A percentile compares a stretch with the other conserved stretches of the same genome.
These are phyloP conservation scores for Mus pahari DNA, from an alignment of 2,113 vertebrate species.

Conservation along the genomic window DNA sequence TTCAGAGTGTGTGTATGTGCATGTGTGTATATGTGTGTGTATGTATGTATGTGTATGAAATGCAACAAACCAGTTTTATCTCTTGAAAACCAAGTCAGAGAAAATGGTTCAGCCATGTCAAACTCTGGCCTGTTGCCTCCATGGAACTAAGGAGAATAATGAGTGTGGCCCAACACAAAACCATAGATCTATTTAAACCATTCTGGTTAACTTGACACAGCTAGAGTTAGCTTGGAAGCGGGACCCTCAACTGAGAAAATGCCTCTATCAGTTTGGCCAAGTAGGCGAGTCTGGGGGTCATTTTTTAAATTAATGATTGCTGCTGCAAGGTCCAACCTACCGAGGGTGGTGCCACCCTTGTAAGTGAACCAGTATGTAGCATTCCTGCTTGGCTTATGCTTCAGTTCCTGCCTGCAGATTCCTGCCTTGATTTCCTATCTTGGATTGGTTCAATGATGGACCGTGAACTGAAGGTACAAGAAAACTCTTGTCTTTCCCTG, in stretches of 20 bases:
- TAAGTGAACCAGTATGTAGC: no score
- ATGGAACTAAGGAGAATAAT: no score
- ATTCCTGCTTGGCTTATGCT: not conserved
- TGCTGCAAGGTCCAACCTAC: not conserved
- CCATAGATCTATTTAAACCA: not conserved
- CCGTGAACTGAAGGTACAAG: not conserved
- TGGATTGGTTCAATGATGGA: not conserved
- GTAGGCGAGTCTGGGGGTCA: not conserved
- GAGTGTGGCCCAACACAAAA: not conserved
- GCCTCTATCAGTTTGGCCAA: not conserved
- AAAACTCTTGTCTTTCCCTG: not conserved
- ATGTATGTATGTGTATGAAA: not conserved
- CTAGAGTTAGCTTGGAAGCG: not conserved
- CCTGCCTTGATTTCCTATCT: not conserved
- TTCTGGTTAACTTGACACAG: not conserved
- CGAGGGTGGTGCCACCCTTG: not conserved
- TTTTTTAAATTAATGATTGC: not conserved
- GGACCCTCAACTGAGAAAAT: not conserved
- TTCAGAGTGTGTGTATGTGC: not conserved
- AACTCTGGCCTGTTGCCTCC: not conserved
- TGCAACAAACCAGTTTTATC: constrained; percentile 9
- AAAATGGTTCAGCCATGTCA: not conserved
- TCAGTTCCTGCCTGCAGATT: not conserved
- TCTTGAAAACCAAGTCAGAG: not conserved
- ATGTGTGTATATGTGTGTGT: not conserved